phyloP scores from a whole-genome alignment of 1,140 invertebrate genomes.

The Myzus persicae region DNA sequence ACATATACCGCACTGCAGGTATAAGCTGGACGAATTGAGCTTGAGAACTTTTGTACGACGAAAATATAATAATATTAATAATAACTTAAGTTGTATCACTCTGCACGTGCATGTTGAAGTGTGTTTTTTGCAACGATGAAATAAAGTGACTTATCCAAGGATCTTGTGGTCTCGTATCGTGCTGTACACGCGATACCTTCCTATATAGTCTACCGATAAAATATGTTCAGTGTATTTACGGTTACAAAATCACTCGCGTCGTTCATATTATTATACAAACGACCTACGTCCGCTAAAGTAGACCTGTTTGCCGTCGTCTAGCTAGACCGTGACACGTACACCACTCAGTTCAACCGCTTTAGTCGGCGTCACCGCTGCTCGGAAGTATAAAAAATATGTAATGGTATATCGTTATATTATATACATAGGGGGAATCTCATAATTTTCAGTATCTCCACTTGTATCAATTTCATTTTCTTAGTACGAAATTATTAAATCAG shows the following conservation, averaged over 20 bases:
- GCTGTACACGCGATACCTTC: background rate
- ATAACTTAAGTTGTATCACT: background rate
- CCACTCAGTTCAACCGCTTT: background rate
- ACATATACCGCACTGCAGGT: background rate
- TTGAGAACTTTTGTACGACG: background rate
- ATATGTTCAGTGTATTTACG: background rate
- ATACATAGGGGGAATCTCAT: background rate
- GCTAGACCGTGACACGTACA: background rate
- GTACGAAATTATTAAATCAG: background rate
- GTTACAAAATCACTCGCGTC: constrained; percentile 1
- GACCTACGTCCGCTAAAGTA: background rate
- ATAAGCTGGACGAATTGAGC: background rate
- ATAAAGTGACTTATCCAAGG: background rate
- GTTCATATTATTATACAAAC: background rate
- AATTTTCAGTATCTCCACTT: background rate
- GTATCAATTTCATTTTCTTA: background rate
- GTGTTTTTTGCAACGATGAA: background rate
- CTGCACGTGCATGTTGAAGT: background rate
- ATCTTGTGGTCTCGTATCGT: background rate
- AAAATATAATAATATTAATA: background rate
- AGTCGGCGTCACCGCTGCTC: background rate
- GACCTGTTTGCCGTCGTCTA: background rate
- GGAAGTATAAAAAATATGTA: background rate
- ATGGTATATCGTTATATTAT: too few species aligned
- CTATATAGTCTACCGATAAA: background rate